Conservation (phyloP, 1,140 invertebrate species). For the Thalassaphorura encarpata region DNA sequence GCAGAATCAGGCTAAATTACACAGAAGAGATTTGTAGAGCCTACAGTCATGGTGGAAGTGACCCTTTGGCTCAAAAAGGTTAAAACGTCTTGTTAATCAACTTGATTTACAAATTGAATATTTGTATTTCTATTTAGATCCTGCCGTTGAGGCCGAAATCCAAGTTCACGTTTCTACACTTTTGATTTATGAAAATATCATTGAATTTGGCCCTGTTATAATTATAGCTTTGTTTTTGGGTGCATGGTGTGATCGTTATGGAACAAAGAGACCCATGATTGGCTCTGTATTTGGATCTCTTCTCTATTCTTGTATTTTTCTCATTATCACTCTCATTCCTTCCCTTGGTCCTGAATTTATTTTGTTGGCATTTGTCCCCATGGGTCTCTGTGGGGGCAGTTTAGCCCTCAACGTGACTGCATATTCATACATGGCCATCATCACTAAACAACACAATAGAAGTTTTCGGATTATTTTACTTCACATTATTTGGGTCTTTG, state of each 20-base stretch:
- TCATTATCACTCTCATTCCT: slow-evolving; percentile 1
- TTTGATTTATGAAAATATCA: neutral
- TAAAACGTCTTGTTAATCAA: no score
- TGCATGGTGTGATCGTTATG: slow-evolving; percentile 10
- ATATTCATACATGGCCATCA: neutral
- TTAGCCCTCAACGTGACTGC: slow-evolving; percentile 4
- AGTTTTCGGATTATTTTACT: slow-evolving; percentile 11
- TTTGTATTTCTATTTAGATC: no score
- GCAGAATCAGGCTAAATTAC: no score
- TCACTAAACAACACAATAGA: neutral
- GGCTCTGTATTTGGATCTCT: slow-evolving; percentile 8
- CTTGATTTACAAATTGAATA: no score
- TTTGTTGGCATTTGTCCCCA: slow-evolving; percentile 5
- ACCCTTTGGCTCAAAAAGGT: no score
- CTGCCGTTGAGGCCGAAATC: neutral
- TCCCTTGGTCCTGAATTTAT: neutral
- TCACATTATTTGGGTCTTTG: neutral
- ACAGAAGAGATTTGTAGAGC: no score
- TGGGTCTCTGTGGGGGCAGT: slow-evolving; percentile 8
- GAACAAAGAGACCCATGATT: slow-evolving; percentile 7
- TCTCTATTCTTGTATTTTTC: neutral
- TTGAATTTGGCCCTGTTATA: neutral
- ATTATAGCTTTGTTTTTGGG: slow-evolving; percentile 5
- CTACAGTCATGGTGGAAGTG: no score
- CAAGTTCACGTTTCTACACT: neutral